Evolutionary conservation across 2,797 vertebrate genomes (phyloP).

Genomic region (Notoglanidium macrostoma): DNA sequence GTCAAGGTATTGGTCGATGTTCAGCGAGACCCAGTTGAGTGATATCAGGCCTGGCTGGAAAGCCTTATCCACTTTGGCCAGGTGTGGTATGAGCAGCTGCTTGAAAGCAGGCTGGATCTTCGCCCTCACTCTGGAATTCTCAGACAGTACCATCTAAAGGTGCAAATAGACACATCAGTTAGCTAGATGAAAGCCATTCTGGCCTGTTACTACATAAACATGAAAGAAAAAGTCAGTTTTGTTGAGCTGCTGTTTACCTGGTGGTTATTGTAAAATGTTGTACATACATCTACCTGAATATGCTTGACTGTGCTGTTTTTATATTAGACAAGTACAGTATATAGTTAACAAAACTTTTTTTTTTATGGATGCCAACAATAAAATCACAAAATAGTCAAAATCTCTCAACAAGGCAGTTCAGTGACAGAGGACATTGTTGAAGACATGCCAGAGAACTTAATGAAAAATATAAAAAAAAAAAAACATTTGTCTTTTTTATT

Average conservation of each 20-base stretch:
- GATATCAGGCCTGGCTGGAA: constrained; percentile 84
- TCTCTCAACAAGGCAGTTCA: too few species aligned
- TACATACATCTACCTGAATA: not conserved
- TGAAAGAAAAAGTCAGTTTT: not conserved
- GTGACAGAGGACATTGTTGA: too few species aligned
- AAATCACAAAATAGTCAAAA: not conserved
- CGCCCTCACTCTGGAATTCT: constrained; percentile 84
- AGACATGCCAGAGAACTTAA: too few species aligned
- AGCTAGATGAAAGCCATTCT: not conserved
- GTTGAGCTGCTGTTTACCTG: not conserved
- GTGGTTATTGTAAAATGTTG: not conserved
- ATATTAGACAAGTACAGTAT: not conserved
- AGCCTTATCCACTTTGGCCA: constrained; percentile 83
- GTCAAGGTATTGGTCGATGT: constrained; percentile 84
- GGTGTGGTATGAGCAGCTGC: constrained; percentile 77
- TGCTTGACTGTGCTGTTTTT: not conserved
- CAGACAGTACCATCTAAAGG: constrained; percentile 82
- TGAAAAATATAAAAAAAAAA: too few species aligned
- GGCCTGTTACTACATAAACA: not conserved
- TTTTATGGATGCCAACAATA: not conserved
- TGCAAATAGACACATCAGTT: not conserved
- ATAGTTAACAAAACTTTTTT: not conserved
- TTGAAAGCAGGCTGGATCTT: constrained; percentile 83
- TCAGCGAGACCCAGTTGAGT: constrained; percentile 89
- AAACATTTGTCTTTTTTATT: too few species aligned